These are phyloP conservation scores for Habroteleia sp. DNA, from an alignment of 2,888 invertebrate species.

Conservation along the genomic window DNA sequence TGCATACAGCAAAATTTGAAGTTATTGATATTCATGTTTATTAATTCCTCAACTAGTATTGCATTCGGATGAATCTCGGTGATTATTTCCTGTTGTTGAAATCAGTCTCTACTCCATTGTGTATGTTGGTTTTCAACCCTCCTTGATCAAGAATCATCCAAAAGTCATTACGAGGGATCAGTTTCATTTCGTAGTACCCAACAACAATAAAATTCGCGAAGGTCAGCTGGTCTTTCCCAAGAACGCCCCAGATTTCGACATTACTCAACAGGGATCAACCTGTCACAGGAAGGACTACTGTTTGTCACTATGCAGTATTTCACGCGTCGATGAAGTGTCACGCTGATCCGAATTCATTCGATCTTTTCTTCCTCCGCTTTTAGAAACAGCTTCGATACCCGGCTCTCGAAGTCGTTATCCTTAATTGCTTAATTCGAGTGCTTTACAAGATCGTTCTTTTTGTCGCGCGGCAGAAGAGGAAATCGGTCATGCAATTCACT, in stretches of 20 bases:
- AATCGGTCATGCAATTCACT: slow-evolving; percentile 62
- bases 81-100: too few relatives aligned
- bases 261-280: slow-evolving; percentile 81
- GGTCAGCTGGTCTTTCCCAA: slow-evolving; percentile 79
- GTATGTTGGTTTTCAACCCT: too few relatives aligned
- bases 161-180: slow-evolving; percentile 54
- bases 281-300: slow-evolving; percentile 76
- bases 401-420: slow-evolving; percentile 9
- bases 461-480: slow-evolving; percentile 12
- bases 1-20: too few relatives aligned
- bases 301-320: slow-evolving; percentile 70
- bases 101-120: too few relatives aligned
- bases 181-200: slow-evolving; percentile 22
- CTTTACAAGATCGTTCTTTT: slow-evolving; percentile 36
- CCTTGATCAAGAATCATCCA: slow-evolving; percentile 13
- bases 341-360: slow-evolving; percentile 29
- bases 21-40: too few relatives aligned
- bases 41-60: too few relatives aligned
- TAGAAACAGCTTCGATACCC: slow-evolving; percentile 3
- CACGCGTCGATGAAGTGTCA: slow-evolving; percentile 67
- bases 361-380: background rate
- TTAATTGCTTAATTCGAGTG: slow-evolving; percentile 39
- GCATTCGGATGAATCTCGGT: too few relatives aligned
- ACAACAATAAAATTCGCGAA: slow-evolving; percentile 36
- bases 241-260: slow-evolving; percentile 81